Percentiles rank a stretch among this genome's conserved stretches.
phyloP scores from a whole-genome alignment of 2,888 invertebrate species.

The Galeopsomyia nigrocyanea region DNA sequence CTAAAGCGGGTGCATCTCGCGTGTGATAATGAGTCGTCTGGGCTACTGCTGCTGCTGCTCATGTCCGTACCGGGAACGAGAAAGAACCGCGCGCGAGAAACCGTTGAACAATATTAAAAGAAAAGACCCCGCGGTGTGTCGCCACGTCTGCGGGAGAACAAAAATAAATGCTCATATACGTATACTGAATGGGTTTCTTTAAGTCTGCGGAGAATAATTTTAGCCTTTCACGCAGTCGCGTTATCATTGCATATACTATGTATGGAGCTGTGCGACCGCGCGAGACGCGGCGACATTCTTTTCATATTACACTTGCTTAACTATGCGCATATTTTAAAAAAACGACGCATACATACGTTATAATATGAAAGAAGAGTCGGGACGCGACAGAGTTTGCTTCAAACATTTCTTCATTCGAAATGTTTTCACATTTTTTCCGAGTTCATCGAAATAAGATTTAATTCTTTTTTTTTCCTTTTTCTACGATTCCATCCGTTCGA shows the following conservation, averaged over 20 bases:
- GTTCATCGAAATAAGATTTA: too few species aligned
- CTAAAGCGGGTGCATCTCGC: too few species aligned
- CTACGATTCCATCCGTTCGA: too few species aligned
- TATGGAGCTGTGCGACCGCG: too few species aligned
- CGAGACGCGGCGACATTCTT: neutral
- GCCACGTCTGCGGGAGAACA: neutral
- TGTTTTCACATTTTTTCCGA: too few species aligned
- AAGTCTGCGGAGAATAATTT: slow-evolving; percentile 23
- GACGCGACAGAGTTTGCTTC: too few species aligned
- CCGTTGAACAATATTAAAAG: slow-evolving; percentile 22
- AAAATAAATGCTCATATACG: neutral
- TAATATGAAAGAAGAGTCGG: too few species aligned
- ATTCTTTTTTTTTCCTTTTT: too few species aligned
- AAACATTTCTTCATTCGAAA: too few species aligned
- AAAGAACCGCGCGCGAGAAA: neutral
- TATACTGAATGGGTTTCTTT: neutral
- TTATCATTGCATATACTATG: neutral
- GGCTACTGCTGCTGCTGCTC: too few species aligned
- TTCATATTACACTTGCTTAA: neutral
- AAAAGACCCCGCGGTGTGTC: neutral
- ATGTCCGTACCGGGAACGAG: neutral
- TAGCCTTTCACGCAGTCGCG: neutral
- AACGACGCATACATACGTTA: neutral
- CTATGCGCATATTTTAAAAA: slow-evolving; percentile 2
- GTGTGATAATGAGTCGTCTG: too few species aligned